These are phyloP conservation scores for Scaptomyza hsui DNA, from an alignment of 1,140 invertebrate genomes.

Conservation along the genomic window DNA sequence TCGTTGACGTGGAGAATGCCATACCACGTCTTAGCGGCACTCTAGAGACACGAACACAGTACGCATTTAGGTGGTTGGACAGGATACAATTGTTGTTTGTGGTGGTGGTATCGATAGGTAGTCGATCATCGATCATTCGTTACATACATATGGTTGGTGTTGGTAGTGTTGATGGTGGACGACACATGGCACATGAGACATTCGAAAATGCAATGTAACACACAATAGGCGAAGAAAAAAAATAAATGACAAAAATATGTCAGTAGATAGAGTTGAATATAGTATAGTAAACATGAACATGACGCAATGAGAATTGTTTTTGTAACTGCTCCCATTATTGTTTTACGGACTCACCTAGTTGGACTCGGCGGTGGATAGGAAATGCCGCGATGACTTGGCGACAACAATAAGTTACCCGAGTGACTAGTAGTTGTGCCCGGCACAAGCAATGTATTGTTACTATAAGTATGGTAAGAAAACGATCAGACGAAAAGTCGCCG, in stretches of 20 bases:
- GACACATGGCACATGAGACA: slow-evolving; percentile 12
- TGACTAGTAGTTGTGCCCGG: slow-evolving; percentile 84
- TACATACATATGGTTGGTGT: slow-evolving; percentile 17
- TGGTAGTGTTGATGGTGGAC: background rate
- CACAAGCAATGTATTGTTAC: slow-evolving; percentile 85
- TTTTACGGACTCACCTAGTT: slow-evolving; percentile 84
- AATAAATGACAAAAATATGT: slow-evolving; percentile 11
- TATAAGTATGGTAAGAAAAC: slow-evolving; percentile 82
- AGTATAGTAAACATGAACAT: slow-evolving; percentile 10
- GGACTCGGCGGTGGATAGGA: slow-evolving; percentile 92
- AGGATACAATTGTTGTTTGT: slow-evolving; percentile 11
- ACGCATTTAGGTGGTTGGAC: slow-evolving; percentile 43
- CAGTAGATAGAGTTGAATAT: background rate
- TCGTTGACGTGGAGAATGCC: slow-evolving; percentile 86
- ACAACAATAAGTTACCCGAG: slow-evolving; percentile 84
- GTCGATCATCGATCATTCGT: slow-evolving; percentile 1
- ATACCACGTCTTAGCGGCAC: slow-evolving; percentile 88
- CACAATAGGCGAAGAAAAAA: slow-evolving; percentile 5
- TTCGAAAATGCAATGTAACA: slow-evolving; percentile 19
- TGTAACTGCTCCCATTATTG: slow-evolving; percentile 5
- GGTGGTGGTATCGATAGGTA: slow-evolving; percentile 21
- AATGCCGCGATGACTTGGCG: slow-evolving; percentile 87
- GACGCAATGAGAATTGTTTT: background rate
- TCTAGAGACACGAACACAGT: slow-evolving; percentile 57
- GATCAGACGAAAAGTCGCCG: slow-evolving; percentile 40